Evolutionary conservation across 2,888 invertebrate species (phyloP), one percentile per base, ranked within the genome.

Genomic region (Agrotis clavis): DNA sequence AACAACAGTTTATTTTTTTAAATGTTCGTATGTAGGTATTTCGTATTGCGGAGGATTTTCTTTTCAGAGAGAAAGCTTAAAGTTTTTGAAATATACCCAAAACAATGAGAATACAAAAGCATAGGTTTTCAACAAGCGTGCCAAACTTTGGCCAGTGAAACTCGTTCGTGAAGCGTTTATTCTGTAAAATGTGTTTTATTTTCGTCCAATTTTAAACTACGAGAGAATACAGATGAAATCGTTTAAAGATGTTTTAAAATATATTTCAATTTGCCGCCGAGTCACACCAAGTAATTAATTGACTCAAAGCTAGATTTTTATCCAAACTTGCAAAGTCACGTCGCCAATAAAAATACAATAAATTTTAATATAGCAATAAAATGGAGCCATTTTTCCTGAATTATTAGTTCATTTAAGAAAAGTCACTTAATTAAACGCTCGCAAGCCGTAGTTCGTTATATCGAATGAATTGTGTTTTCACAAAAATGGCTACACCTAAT

Each of bases 401-500:
- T 81, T 83, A 71, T 77, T 81, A 74, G 67, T 78, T 75, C 47
- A 56, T 75, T 73, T 70, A 74, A 72, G 56, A 56, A 70, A 45
- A 60, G 62, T 65, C 60, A 75, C 47, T 82, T 77, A 79, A 81
- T 75, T 71, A 73, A 71, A 71, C 63, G 70, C 76, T 66, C 79
- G 79, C 71, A 67, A 71, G 61, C 62, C 76, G 74, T 57, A 73
- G 79, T 87, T 84, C 67, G 19, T 83, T 79, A 73, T 68, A 71
- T 77, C 61, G 66, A 79, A 79, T 76, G 75, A 84, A 81, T 81
- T 86, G 82, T 85, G 76, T 86, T 79, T 84, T 78, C 67, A 81
- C 67, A 76, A 85, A 86, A 85, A 86, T 84, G 71, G 83, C 81
- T 82, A 85, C 82, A 86, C 82, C 79, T 87, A 86, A 88, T 88